These are phyloP conservation scores for Poicephalus gulielmi DNA, from an alignment of 2,113 vertebrate species.

Conservation along the genomic window DNA sequence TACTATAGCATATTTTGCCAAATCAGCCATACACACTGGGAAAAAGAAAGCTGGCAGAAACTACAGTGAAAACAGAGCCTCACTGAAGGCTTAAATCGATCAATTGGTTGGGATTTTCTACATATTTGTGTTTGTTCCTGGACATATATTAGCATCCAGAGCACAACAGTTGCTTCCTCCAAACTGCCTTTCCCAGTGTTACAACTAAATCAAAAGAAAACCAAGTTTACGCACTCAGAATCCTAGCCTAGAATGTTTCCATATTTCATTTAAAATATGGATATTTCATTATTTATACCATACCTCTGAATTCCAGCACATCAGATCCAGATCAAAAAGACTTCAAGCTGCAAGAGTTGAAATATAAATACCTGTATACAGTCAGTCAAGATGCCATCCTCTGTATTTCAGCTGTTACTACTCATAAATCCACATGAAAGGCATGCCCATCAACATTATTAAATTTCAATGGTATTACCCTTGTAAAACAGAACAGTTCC, in stretches of 20 bases:
- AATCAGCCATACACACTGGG: background rate
- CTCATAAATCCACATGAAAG: background rate
- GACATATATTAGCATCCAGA: background rate
- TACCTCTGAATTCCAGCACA: background rate
- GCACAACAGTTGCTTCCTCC: background rate
- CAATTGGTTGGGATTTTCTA: background rate
- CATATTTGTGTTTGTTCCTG: background rate
- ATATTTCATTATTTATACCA: background rate
- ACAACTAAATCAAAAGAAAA: background rate
- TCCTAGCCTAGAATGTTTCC: background rate
- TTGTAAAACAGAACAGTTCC: background rate
- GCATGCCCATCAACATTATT: background rate
- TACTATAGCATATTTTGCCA: background rate
- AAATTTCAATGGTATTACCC: background rate
- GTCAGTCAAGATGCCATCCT: background rate
- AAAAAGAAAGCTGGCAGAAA: background rate
- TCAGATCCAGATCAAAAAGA: constrained; percentile 7
- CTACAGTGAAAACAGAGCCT: background rate
- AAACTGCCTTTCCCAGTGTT: background rate
- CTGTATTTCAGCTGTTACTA: background rate
- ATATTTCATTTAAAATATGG: background rate
- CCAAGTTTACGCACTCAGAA: background rate
- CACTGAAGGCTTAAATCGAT: background rate
- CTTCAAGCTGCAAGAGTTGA: background rate
- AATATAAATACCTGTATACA: background rate